Evolutionary conservation across 2,113 vertebrate species (phyloP), one percentile per base, ranked within the genome.

Genomic region (Tetrao urogallus): DNA sequence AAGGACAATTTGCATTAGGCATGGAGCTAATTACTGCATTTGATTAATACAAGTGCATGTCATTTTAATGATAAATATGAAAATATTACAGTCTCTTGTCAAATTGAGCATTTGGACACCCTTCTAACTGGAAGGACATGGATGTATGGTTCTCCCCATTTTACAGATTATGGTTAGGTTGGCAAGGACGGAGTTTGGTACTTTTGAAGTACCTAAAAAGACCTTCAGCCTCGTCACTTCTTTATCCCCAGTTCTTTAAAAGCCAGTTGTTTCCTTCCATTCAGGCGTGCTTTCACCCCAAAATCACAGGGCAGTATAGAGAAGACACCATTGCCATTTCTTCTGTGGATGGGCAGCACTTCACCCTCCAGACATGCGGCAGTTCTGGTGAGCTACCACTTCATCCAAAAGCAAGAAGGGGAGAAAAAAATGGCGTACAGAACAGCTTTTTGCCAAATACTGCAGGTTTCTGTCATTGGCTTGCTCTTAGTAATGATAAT

Each of bases 41-140:
- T 38, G 40, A 58, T 92, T 82, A 87, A 94, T 91, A 86, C 92
- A 96, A 30, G 89, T 84, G 89, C 80, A 56, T 14, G 57, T 58
- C 42, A 61, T 52, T 94, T 87, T 89, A 88, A 75, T 65, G 69
- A 82, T 88, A 93, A 65, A 76, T n/a, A 22, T 61, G 32, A 20
- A 21, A 81, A 42, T 2, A 1, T 14, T 63, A 11, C 2, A 1
- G 20, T 70, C 18, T 18, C 50, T 64, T 58, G 57, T 8, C 27
- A 13, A 4, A 45, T 10, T 2, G 4, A 7, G 6, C 19, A 17
- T 12, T 70, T 77, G 50, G 22, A 12, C 19, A 52, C 18, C 20
- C 52, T 30, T 54, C 52, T 19, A 5, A 0, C 6, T 21, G 50
- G 19, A 32, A 45, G 8, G 5, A 25, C 0, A 0, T 40, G 32